Evolutionary conservation across 2,113 vertebrate species (phyloP), one percentile per base, ranked within the genome.

Genomic region (Rhinolophus sinicus): DNA sequence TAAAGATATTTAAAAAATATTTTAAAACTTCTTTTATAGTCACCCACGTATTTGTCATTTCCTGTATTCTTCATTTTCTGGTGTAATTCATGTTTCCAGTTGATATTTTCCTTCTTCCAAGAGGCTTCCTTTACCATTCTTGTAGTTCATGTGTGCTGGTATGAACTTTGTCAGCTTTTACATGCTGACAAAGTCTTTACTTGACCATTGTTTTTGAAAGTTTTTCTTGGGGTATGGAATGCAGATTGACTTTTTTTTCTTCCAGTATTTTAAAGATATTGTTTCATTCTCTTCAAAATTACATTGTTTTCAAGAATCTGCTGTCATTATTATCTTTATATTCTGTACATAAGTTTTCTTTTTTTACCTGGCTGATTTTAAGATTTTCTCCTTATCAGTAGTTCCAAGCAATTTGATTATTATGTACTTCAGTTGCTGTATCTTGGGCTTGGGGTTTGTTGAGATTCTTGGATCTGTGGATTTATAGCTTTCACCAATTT

Each of bases 361-460:
- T 70, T 89, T 89, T 10, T 3, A 30, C 78, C 54, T 72, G 54
- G 6, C 28, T 65, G 76, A 47, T 58, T 75, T 73, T 38, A 73
- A 72, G 69, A 35, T 44, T 54, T 80, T 91, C n/a, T 89, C 24
- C 64, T 69, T 64, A 52, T 52, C 21, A 70, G 40, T 85, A 70
- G 52, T 85, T 78, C 52, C 77, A 90, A 90, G 70, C 24, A 95
- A 85, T 60, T 70, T 70, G 85, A 44, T 40, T 69, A 40, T 85
- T 72, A 67, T 62, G 1, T 70, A 28, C 8, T 85, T 83, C 90
- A 62, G 26, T 58, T 69, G 5, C 1, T 40, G 2, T 70, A 62
- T 40, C 52, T 70, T 77, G 33, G 69, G 19, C 8, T 90, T n/a
- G 54, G 30, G 52, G 44, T 16, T 58, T 76, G 21, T 62, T 62